Evolutionary conservation across 2,797 vertebrate species (phyloP).

Genomic region (Xyrichtys novacula): DNA sequence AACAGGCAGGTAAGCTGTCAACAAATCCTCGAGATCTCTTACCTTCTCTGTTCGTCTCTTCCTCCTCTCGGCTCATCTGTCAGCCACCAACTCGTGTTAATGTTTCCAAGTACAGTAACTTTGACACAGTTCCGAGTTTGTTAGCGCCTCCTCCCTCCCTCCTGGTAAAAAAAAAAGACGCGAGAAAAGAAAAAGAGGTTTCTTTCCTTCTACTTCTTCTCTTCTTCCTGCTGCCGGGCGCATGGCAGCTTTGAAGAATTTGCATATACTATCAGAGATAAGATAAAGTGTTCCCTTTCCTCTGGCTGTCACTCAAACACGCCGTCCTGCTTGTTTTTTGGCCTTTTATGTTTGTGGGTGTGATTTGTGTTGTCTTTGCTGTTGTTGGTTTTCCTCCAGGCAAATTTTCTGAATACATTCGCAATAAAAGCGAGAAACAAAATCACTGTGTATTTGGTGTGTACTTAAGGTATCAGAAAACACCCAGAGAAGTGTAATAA

Average conservation of each 20-base stretch:
- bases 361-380: neutral
- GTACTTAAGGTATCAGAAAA: neutral
- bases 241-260: constrained; percentile 39
- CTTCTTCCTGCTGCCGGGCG: constrained; percentile 22
- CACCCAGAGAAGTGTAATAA: neutral
- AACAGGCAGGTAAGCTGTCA: neutral
- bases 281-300: constrained; percentile 24
- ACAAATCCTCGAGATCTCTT: neutral
- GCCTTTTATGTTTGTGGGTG: neutral
- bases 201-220: constrained; percentile 9
- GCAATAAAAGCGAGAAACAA: neutral
- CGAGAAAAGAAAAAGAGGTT: constrained; percentile 1
- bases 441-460: neutral
- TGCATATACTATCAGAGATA: constrained; percentile 57
- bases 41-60: constrained; percentile 29
- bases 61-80: constrained; percentile 10
- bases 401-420: neutral
- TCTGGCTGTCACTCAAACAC: constrained; percentile 12
- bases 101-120: constrained; percentile 34
- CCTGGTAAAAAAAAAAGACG: too few species aligned
- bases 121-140: constrained; percentile 33
- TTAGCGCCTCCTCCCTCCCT: constrained; percentile 70
- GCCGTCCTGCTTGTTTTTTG: neutral
- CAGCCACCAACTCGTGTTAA: neutral
- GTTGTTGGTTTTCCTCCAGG: neutral